These are phyloP conservation scores for Rhinoraja longicauda DNA, from an alignment of 2,797 vertebrate species.

Conservation along the genomic window DNA sequence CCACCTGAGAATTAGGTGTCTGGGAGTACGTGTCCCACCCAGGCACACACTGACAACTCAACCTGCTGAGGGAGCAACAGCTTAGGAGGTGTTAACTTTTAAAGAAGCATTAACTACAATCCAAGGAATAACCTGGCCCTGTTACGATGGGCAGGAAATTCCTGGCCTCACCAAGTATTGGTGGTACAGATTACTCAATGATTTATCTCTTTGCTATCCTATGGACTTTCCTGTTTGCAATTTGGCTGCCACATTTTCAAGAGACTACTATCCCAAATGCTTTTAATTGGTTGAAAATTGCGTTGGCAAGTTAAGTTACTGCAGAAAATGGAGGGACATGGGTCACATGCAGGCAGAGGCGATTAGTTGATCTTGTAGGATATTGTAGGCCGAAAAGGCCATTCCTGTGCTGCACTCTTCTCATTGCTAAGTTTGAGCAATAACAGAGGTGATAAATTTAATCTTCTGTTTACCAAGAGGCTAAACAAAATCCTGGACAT, in stretches of 20 bases:
- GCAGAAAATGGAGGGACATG: too few species aligned
- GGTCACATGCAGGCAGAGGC: too few species aligned
- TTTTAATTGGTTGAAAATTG: background rate
- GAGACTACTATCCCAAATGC: background rate
- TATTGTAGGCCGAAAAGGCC: too few species aligned
- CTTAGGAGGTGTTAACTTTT: background rate
- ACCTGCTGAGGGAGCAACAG: background rate
- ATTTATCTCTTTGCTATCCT: background rate
- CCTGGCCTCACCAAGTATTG: background rate
- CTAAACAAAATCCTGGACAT: background rate
- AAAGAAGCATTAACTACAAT: background rate
- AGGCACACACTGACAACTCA: background rate
- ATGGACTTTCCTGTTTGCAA: background rate
- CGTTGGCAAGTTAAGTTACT: background rate
- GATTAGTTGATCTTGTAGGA: too few species aligned
- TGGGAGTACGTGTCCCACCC: background rate
- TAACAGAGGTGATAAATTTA: background rate
- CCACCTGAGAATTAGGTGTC: background rate
- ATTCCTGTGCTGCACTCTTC: background rate
- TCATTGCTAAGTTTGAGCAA: background rate
- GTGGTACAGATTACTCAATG: background rate
- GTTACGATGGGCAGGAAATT: background rate
- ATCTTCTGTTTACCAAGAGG: background rate
- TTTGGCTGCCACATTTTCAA: background rate
- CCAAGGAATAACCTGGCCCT: background rate